phyloP scores from a whole-genome alignment of 2,113 vertebrate species.

The Chitala chitala region DNA sequence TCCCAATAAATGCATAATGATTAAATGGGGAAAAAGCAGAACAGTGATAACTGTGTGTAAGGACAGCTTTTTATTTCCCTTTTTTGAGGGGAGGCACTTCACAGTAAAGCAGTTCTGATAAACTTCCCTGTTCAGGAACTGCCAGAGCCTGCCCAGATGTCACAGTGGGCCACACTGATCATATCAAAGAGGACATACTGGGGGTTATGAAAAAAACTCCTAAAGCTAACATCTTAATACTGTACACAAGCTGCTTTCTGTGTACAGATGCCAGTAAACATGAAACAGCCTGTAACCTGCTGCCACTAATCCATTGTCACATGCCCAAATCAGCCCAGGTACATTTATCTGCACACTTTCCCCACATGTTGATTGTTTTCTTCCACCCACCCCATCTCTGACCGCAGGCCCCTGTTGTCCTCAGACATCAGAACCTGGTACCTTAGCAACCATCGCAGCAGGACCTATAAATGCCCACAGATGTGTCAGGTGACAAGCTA shows the following conservation, averaged over 20 bases:
- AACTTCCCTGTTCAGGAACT: background rate
- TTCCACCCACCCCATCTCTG: too few relatives aligned
- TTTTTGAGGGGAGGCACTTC: background rate
- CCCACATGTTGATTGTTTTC: too few relatives aligned
- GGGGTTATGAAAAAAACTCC: background rate
- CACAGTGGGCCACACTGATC: background rate
- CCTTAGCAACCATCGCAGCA: background rate
- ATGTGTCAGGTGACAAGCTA: background rate
- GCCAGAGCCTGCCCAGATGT: background rate
- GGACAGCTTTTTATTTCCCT: too few relatives aligned
- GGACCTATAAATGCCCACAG: background rate
- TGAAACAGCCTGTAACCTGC: too few relatives aligned
- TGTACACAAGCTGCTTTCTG: too few relatives aligned
- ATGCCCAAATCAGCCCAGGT: too few relatives aligned
- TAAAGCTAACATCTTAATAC: too few relatives aligned
- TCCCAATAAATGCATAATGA: background rate
- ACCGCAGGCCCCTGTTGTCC: too few relatives aligned
- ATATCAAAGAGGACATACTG: background rate
- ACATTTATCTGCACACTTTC: too few relatives aligned
- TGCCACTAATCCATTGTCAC: too few relatives aligned
- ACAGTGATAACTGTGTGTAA: background rate
- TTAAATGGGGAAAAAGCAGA: background rate
- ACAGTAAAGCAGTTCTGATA: background rate
- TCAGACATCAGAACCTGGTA: background rate
- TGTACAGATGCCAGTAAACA: too few relatives aligned